Conservation (phyloP, 2,113 vertebrate species). For the Clarias magur region DNA sequence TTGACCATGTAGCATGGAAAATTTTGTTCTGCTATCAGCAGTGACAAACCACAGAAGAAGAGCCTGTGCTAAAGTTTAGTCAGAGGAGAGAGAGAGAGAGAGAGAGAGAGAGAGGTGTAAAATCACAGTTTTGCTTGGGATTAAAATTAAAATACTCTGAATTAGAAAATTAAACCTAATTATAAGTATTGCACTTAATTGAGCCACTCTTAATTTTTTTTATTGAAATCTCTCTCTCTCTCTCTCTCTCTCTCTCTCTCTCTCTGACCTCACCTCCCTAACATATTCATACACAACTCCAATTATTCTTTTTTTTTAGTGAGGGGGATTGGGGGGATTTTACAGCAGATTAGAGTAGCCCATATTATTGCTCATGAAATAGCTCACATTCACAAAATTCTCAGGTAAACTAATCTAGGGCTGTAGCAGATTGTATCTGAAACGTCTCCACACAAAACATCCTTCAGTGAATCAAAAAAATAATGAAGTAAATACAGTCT, state of each 20-base stretch:
- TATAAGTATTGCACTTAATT: neutral
- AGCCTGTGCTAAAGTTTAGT: neutral
- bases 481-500: constrained; percentile 18
- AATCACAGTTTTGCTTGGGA: neutral
- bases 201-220: neutral
- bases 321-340: neutral
- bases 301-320: too few species aligned
- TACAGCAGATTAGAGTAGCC: neutral
- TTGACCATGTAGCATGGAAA: neutral
- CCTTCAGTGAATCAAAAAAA: constrained; percentile 20
- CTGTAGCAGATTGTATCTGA: neutral
- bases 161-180: neutral
- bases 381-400: neutral
- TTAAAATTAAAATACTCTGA: neutral
- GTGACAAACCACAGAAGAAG: neutral
- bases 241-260: neutral
- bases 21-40: neutral
- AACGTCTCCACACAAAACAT: neutral
- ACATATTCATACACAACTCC: too few species aligned
- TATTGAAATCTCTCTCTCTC: neutral
- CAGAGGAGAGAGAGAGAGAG: neutral
- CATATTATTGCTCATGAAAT: neutral
- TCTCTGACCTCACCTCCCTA: neutral
- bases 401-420: neutral
- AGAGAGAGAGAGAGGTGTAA: neutral